Percentiles rank a stretch among this genome's conserved stretches.
phyloP scores from a whole-genome alignment of 2,888 invertebrate species.

The Cyclophora punctaria region DNA sequence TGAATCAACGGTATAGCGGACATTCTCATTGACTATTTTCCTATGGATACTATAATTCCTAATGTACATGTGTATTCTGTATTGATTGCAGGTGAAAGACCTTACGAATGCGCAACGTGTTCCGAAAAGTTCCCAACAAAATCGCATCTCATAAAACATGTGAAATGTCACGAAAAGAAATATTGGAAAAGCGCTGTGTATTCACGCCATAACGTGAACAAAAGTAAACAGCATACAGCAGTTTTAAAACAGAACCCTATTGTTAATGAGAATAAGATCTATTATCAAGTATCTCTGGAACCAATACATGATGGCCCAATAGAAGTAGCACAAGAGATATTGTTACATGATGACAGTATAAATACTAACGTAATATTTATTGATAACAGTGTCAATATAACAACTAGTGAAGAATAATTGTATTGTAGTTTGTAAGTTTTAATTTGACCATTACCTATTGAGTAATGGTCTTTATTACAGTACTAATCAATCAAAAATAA shows the following conservation, averaged over 20 bases:
- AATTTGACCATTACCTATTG: no score
- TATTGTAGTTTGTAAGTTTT: no score
- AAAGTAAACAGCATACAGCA: conserved; percentile 7
- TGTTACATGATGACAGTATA: conserved; percentile 40
- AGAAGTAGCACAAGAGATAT: conserved; percentile 27
- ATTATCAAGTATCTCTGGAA: conserved; percentile 18
- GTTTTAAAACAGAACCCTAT: neutral
- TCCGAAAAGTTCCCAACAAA: conserved; percentile 45
- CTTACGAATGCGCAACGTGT: conserved; percentile 53
- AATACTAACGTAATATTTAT: conserved; percentile 42
- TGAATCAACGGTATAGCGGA: no score
- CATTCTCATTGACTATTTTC: no score
- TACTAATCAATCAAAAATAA: neutral
- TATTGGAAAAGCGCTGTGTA: conserved; percentile 21
- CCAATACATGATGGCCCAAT: conserved; percentile 29
- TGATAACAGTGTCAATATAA: conserved; percentile 29
- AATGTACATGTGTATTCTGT: no score
- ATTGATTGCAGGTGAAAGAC: conserved; percentile 47
- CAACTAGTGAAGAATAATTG: conserved; percentile 14
- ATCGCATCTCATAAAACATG: conserved; percentile 45
- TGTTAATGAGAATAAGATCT: neutral
- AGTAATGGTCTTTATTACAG: neutral
- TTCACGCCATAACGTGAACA: neutral
- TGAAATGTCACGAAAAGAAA: conserved; percentile 38
- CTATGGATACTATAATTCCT: no score